Evolutionary conservation across 2,888 invertebrate genomes (phyloP).

Genomic region (Heterodera filipjevi): DNA sequence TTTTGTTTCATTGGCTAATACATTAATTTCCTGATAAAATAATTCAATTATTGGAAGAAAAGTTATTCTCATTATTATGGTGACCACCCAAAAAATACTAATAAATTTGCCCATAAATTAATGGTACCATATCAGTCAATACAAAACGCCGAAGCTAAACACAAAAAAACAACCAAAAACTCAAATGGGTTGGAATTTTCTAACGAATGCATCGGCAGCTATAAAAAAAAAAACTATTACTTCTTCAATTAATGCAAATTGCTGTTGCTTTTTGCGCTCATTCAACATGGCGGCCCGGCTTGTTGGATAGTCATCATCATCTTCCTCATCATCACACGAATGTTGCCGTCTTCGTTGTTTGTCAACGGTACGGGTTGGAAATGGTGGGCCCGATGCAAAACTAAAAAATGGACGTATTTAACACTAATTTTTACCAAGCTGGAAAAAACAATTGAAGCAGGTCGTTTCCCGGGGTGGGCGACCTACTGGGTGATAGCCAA

Average conservation of each 20-base stretch:
- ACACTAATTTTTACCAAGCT: background rate
- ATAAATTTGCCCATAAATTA: background rate
- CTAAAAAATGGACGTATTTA: background rate
- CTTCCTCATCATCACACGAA: background rate
- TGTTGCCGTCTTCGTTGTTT: conserved; percentile 24
- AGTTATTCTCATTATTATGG: too few relatives aligned
- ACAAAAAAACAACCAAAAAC: too few relatives aligned
- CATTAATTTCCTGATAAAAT: conserved; percentile 54
- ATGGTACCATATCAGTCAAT: too few relatives aligned
- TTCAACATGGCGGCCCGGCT: conserved; percentile 29
- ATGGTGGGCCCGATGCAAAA: conserved; percentile 46
- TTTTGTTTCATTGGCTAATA: conserved; percentile 57
- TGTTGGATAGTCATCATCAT: background rate
- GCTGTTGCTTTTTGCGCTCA: conserved; percentile 47
- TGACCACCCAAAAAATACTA: too few relatives aligned
- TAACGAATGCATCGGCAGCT: background rate
- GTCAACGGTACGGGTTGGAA: conserved; percentile 40
- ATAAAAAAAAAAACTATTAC: background rate
- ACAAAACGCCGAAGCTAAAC: too few relatives aligned
- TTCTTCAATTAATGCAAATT: conserved; percentile 57
- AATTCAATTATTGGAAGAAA: background rate
- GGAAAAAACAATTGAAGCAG: background rate
- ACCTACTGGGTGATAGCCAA: too few relatives aligned
- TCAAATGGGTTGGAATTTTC: background rate
- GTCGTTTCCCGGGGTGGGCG: too few relatives aligned